These are phyloP conservation scores for Theretra japonica DNA, from an alignment of 2,888 invertebrate genomes.

Conservation along the genomic window DNA sequence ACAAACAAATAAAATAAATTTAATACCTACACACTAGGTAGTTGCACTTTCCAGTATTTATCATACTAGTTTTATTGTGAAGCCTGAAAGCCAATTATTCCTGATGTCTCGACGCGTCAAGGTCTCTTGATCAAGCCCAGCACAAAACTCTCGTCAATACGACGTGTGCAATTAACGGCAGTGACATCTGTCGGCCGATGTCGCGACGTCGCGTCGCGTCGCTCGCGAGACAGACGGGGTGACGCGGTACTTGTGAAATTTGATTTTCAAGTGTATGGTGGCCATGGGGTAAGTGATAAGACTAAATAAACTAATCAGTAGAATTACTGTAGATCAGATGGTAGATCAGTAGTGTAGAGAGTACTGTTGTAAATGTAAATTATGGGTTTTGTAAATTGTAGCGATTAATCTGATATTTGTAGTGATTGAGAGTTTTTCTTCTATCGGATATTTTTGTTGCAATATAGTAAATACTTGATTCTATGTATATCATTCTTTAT, in stretches of 20 bases:
- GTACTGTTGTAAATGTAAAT: too few relatives aligned
- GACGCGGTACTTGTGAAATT: conserved; percentile 22
- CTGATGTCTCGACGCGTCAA: background rate
- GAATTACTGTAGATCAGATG: too few relatives aligned
- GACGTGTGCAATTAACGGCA: conserved; percentile 16
- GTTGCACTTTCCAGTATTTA: background rate
- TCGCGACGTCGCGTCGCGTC: conserved; percentile 21
- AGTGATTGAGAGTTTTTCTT: too few relatives aligned
- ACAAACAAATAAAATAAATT: background rate
- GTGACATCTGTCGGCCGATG: conserved; percentile 16
- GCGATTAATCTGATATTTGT: too few relatives aligned
- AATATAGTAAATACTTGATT: too few relatives aligned
- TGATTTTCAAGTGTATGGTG: conserved; percentile 20
- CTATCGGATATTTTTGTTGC: too few relatives aligned
- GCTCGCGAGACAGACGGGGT: conserved; percentile 11
- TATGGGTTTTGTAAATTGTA: too few relatives aligned
- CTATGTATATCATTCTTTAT: too few relatives aligned
- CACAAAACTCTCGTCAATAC: conserved; percentile 9
- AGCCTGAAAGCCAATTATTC: background rate
- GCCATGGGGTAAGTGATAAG: background rate
- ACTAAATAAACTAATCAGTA: background rate
- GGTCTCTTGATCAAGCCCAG: conserved; percentile 10
- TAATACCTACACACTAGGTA: too few relatives aligned
- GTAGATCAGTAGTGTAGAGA: too few relatives aligned
- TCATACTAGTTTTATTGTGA: background rate